Evolutionary conservation across 2,888 invertebrate genomes (phyloP), one percentile per base, ranked within the genome.

Genomic region (Thumatha senex): DNA sequence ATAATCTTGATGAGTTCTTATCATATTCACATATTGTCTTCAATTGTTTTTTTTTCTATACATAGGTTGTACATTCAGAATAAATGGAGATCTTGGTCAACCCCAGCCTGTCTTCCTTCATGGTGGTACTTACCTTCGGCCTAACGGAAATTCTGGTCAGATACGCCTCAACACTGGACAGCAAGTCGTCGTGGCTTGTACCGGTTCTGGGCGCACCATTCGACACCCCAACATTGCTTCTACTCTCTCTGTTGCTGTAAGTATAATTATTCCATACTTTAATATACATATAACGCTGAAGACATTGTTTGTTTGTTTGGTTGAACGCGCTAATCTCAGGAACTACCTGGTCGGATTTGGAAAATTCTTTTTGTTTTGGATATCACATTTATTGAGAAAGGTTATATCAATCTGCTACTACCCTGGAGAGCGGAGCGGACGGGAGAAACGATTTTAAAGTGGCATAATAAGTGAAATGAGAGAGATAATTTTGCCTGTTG

Each of bases 101-200:
- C 93, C 93, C 0, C 94, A 94, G 71, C 94, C 94, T 0, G 85
- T 95, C 3, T 90, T 93, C 61, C 71, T 95, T 3, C 83, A 74
- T 33, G 80, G 86, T 0, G 80, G 86, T 4, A 76, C 78, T 35
- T 89, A 82, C 58, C 34, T 85, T 3, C 54, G 64, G 0, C 76
- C 89, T 1, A 73, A 57, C 18, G 84, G 89, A n/a, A 92, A 81
- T 65, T 66, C 76, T 7, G 89, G 89, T 0, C 61, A 63, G 34
- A 80, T 90, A 42, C 66, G 55, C 7, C 73, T 90, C 8, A 82
- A 69, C 46, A 53, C 71, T 7, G 86, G 86, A 0, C 82, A 89
- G 35, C 76, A 83, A 48, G 77, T 90, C 12, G 58, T 66, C 48
- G 48, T 90, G 12, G 82, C 82, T 0, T 90, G 90, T 56, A 75